Evolutionary conservation across 1,140 invertebrate species (phyloP).

Genomic region (Lepidurus apus): DNA sequence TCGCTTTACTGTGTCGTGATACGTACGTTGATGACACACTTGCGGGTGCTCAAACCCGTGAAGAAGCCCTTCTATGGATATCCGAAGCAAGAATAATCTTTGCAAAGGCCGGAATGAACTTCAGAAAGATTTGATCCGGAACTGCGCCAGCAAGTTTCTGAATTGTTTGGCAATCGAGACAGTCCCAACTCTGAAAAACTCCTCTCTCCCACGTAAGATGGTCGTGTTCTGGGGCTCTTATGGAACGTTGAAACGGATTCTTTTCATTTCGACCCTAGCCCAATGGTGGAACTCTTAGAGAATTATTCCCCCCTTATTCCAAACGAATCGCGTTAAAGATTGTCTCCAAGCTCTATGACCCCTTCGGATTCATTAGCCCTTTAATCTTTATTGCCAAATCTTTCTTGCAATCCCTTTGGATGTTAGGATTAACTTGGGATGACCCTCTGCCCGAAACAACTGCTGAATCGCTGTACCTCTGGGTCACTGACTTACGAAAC

Average conservation of each 20-base stretch:
- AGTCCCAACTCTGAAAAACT: no score
- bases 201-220: no score
- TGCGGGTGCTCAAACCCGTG: background rate
- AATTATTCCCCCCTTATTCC: no score
- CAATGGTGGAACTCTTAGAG: no score
- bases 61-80: background rate
- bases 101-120: background rate
- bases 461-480: background rate
- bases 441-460: background rate
- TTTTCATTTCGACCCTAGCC: no score
- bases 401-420: background rate
- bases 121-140: background rate
- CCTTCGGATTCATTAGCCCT: background rate
- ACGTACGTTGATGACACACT: background rate
- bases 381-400: background rate
- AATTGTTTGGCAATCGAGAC: no score
- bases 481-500: no score
- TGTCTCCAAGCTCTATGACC: constrained; percentile 3
- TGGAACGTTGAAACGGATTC: background rate
- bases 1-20: background rate
- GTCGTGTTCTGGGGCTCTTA: no score
- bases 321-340: background rate
- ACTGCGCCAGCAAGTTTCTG: background rate
- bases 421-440: background rate
- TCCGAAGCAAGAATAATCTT: background rate